Evolutionary conservation across 2,113 vertebrate genomes (phyloP).

Genomic region (Daboia siamensis): DNA sequence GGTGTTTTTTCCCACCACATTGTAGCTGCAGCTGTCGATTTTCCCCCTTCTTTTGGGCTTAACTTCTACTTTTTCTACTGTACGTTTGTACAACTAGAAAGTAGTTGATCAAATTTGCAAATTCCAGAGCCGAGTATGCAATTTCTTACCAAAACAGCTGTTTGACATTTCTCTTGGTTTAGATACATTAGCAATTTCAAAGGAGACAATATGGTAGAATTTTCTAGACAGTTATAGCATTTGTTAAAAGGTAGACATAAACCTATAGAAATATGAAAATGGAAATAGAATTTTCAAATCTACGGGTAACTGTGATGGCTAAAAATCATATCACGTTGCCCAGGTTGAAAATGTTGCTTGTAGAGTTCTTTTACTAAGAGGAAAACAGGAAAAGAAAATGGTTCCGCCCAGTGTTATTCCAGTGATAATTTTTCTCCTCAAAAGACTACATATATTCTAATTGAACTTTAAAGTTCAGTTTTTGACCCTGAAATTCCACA

Average conservation of each 20-base stretch:
- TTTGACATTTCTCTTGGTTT: not conserved
- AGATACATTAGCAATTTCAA: not conserved
- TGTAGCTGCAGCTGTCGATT: not conserved
- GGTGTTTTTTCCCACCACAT: too few relatives aligned
- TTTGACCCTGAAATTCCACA: not conserved
- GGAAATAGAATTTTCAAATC: not conserved
- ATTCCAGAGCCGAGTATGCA: not conserved
- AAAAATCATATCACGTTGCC: not conserved
- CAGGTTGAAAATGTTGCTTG: not conserved
- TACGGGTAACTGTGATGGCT: not conserved
- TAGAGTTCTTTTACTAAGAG: not conserved
- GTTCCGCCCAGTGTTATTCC: not conserved
- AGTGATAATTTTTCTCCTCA: not conserved
- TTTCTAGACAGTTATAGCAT: not conserved
- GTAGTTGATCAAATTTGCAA: not conserved
- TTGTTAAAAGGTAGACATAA: not conserved
- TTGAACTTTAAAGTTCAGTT: conserved; percentile 10
- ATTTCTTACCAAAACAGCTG: not conserved
- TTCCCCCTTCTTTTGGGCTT: not conserved
- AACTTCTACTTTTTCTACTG: not conserved
- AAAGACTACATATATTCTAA: conserved; percentile 20
- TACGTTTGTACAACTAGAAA: not conserved
- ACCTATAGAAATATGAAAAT: not conserved
- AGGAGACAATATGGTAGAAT: not conserved
- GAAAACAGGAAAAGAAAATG: conserved; percentile 1